phyloP scores from a whole-genome alignment of 2,113 vertebrate species.

The Festucalex cinctus region DNA sequence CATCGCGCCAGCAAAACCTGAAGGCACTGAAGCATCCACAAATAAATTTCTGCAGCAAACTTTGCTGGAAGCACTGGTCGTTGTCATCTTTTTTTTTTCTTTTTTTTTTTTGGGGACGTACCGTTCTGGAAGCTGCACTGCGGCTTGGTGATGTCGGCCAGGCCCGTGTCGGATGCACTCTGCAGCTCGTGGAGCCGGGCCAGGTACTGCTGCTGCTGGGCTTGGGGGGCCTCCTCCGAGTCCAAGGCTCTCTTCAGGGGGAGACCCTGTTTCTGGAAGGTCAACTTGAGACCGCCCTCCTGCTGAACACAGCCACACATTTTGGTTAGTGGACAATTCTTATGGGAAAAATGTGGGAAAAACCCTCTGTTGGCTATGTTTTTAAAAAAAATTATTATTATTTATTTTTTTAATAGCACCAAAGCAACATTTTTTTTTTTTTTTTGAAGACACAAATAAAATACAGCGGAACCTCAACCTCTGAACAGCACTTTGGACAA shows the following conservation, averaged over 20 bases:
- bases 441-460: background rate
- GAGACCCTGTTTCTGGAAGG: slow-evolving; percentile 96
- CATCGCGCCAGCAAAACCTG: slow-evolving; percentile 77
- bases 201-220: slow-evolving; percentile 94
- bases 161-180: slow-evolving; percentile 85
- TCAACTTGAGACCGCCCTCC: slow-evolving; percentile 97
- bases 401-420: background rate
- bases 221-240: slow-evolving; percentile 80
- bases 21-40: slow-evolving; percentile 25
- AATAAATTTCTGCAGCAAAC: slow-evolving; percentile 2
- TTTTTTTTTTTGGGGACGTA: slow-evolving; percentile 40
- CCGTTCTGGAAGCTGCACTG: slow-evolving; percentile 74
- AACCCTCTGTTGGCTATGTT: background rate
- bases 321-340: background rate
- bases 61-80: slow-evolving; percentile 25
- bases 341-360: background rate
- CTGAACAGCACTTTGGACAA: background rate
- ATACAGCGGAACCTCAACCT: background rate
- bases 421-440: background rate
- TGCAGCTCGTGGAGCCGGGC: slow-evolving; percentile 90
- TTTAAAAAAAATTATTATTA: no score
- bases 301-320: slow-evolving; percentile 61
- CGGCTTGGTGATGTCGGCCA: slow-evolving; percentile 85
- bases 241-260: slow-evolving; percentile 90
- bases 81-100: background rate